phyloP scores from a whole-genome alignment of 2,113 vertebrate species.

The Eubucco bourcierii region DNA sequence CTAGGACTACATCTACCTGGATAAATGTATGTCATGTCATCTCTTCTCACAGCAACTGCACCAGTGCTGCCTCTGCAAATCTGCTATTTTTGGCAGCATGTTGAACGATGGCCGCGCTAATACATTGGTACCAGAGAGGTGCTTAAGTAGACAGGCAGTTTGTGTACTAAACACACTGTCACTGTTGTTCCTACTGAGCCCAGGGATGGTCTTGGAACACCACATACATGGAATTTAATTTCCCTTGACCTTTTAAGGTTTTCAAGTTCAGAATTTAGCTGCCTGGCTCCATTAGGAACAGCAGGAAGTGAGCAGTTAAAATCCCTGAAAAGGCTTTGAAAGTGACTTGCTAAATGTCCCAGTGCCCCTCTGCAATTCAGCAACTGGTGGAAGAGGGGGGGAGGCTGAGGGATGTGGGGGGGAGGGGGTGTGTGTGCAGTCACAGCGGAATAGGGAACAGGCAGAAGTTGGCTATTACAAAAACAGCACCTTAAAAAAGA shows the following conservation, averaged over 20 bases:
- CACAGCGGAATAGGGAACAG: not conserved
- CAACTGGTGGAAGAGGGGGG: not conserved
- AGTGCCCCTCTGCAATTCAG: not conserved
- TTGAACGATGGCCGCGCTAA: not conserved
- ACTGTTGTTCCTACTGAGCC: not conserved
- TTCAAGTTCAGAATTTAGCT: slow-evolving; percentile 12
- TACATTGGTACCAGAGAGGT: not conserved
- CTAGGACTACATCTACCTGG: fast-evolving
- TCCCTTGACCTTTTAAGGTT: not conserved
- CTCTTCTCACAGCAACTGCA: fast-evolving
- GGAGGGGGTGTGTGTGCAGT: not conserved
- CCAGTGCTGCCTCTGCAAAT: too few species aligned
- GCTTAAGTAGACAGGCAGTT: not conserved
- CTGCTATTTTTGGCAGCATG: fast-evolving
- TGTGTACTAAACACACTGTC: not conserved
- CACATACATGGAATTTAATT: not conserved
- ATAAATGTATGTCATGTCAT: too few species aligned
- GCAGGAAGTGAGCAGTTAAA: not conserved
- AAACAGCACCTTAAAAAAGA: not conserved
- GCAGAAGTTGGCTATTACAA: not conserved
- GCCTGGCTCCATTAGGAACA: not conserved
- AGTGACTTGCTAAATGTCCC: not conserved
- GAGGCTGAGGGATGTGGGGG: not conserved
- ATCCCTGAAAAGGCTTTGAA: not conserved
- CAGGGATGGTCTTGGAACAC: not conserved